phyloP scores from a whole-genome alignment of 2,113 vertebrate species.

The Tupaia chinensis region DNA sequence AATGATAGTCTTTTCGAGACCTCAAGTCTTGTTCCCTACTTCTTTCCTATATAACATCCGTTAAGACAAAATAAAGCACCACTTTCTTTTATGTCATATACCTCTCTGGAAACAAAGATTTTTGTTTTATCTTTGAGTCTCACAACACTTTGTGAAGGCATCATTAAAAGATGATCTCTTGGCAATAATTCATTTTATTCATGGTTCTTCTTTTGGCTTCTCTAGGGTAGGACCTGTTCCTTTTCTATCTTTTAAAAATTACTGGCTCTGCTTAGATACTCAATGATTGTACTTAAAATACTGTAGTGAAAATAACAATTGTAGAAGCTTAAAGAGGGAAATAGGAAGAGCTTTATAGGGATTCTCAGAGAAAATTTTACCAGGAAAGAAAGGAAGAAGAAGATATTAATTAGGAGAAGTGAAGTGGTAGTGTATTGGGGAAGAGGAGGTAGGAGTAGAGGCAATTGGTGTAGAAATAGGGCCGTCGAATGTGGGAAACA shows the following conservation, averaged over 20 bases:
- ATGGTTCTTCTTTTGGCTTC: background rate
- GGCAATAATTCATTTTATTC: background rate
- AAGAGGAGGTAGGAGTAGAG: too few species aligned
- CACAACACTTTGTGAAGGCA: too few species aligned
- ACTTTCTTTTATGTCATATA: background rate
- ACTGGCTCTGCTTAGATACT: background rate
- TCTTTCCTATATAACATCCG: background rate
- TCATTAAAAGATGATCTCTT: background rate
- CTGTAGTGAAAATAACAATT: background rate
- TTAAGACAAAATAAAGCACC: background rate
- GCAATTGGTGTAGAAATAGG: background rate
- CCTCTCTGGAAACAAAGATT: background rate
- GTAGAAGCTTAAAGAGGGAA: background rate
- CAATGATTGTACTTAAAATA: background rate
- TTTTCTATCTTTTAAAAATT: background rate
- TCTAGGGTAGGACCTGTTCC: rapidly evolving
- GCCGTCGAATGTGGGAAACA: background rate
- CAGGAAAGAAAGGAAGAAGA: background rate
- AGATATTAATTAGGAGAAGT: background rate
- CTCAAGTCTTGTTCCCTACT: background rate
- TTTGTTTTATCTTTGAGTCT: background rate
- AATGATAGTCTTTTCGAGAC: background rate
- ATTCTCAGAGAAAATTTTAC: background rate
- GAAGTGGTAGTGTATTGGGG: background rate
- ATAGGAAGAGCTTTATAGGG: background rate